Evolutionary conservation across 2,888 invertebrate species (phyloP).

Genomic region (Plusia festucae): DNA sequence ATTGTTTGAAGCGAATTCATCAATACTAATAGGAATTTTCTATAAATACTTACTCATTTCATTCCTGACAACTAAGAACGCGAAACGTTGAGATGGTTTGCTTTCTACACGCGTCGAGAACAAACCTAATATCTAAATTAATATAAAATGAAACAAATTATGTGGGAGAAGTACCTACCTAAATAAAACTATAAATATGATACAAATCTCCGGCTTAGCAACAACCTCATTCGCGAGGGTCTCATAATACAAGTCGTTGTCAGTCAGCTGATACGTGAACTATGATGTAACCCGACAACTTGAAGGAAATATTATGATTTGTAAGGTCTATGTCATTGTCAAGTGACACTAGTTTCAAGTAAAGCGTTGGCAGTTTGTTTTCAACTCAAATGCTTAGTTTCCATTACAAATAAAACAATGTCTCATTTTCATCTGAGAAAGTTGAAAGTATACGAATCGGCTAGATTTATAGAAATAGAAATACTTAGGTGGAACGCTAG

Average conservation of each 20-base stretch:
- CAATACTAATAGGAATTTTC: background rate
- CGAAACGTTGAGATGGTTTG: background rate
- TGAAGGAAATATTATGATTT: slow-evolving; percentile 35
- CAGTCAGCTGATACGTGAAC: slow-evolving; percentile 30
- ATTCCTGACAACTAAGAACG: too few species aligned
- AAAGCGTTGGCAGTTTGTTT: slow-evolving; percentile 15
- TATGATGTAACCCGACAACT: slow-evolving; percentile 39
- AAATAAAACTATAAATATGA: background rate
- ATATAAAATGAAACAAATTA: background rate
- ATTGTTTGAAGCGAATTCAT: background rate
- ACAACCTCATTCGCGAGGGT: slow-evolving; percentile 23
- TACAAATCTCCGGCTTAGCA: slow-evolving; percentile 27
- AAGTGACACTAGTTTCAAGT: slow-evolving; percentile 39
- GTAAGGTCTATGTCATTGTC: slow-evolving; percentile 23
- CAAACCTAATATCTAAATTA: background rate
- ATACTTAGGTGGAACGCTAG: too few species aligned
- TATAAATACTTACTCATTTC: background rate
- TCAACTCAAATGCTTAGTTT: background rate
- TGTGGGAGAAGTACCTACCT: too few species aligned
- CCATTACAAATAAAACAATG: background rate
- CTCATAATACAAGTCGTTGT: slow-evolving; percentile 28
- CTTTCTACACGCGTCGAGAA: background rate
- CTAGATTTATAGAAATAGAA: too few species aligned
- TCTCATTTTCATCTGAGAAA: background rate
- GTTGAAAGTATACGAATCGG: too few species aligned